phyloP scores from a whole-genome alignment of 1,140 invertebrate genomes.

The Epicauta chinensis region DNA sequence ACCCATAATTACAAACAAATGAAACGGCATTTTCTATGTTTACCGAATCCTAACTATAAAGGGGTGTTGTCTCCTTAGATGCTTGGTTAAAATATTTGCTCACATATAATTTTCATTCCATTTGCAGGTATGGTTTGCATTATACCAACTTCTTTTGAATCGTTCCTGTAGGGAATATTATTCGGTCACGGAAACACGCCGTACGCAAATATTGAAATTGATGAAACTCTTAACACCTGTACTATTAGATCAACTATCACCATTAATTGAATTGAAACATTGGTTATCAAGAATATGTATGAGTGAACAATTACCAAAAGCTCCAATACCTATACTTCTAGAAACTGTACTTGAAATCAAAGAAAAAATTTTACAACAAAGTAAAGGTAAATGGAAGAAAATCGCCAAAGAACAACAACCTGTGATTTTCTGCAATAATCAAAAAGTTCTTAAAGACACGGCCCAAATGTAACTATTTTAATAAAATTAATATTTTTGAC shows the following conservation, averaged over 20 bases:
- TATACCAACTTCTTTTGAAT: slow-evolving; percentile 61
- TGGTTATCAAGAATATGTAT: slow-evolving; percentile 54
- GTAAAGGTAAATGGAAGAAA: slow-evolving; percentile 50
- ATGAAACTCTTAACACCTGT: slow-evolving; percentile 33
- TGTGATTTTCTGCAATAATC: slow-evolving; percentile 47
- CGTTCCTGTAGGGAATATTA: slow-evolving; percentile 57
- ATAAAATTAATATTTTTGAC: not conserved
- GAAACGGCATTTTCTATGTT: not conserved
- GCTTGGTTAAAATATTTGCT: no score
- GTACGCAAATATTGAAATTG: slow-evolving; percentile 56
- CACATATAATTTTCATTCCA: not conserved
- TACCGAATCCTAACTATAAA: no score
- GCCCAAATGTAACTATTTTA: slow-evolving; percentile 41
- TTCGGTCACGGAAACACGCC: slow-evolving; percentile 60
- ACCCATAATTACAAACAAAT: no score
- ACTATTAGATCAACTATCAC: slow-evolving; percentile 68
- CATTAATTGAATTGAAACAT: slow-evolving; percentile 64
- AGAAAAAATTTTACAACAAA: slow-evolving; percentile 43
- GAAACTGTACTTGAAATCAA: slow-evolving; percentile 53
- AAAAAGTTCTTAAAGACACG: slow-evolving; percentile 44
- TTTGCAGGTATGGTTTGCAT: slow-evolving; percentile 57
- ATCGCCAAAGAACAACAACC: slow-evolving; percentile 51
- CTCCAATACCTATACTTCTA: slow-evolving; percentile 45
- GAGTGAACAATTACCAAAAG: slow-evolving; percentile 31
- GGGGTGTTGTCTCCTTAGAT: no score